Evolutionary conservation across 2,113 vertebrate genomes (phyloP).

Genomic region (Arizona elegans): DNA sequence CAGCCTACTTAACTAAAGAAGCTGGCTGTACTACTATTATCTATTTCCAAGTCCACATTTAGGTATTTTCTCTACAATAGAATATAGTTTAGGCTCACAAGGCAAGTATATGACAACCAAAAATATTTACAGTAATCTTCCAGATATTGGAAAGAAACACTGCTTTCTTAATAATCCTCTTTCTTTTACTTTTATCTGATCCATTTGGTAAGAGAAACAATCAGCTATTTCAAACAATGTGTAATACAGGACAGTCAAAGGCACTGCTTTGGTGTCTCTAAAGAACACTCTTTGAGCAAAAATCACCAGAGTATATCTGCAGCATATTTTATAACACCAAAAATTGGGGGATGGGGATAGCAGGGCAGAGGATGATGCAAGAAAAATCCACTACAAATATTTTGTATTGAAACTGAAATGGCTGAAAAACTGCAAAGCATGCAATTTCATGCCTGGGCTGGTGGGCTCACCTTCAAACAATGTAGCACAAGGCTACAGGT

Average conservation of each 20-base stretch:
- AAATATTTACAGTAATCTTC: background rate
- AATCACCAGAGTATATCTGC: background rate
- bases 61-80: background rate
- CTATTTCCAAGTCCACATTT: background rate
- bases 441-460: background rate
- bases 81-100: background rate
- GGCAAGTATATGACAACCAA: background rate
- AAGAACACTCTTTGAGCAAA: background rate
- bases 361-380: background rate
- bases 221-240: background rate
- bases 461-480: background rate
- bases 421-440: background rate
- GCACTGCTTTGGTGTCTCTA: background rate
- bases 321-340: background rate
- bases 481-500: background rate
- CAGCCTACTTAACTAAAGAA: background rate
- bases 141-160: background rate
- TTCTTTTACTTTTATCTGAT: slow-evolving; percentile 1
- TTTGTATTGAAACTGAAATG: background rate
- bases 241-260: background rate
- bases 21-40: background rate
- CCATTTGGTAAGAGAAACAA: background rate
- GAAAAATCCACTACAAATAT: background rate
- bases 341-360: background rate
- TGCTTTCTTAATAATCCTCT: background rate